Base-by-base conservation (phyloP, 2,888 invertebrate genomes). In the Diabrotica balteata region DNA sequence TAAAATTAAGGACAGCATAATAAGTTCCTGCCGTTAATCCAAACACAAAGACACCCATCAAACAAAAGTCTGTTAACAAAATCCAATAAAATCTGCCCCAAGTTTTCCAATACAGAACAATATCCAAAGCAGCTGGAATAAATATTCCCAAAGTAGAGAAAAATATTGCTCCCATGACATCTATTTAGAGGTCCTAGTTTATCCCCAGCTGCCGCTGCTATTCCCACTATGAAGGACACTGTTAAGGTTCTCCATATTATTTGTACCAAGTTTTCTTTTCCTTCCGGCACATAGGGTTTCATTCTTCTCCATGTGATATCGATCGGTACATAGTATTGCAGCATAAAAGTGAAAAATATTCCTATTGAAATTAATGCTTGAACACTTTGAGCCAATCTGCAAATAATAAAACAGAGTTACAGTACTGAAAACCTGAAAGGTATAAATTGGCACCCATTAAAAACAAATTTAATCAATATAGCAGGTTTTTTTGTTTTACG, bases 311-410 rank as follows among this genome's bases (percentile, higher is more conserved):
- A 96, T 60, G 96, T 90, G 80, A 98, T 95, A 73, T 94, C 93
- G 85, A 95, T 90, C 1, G 98, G 96, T 1, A 98, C 97, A 84
- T 94, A 98, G 83, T 96, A 94, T 85, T 97, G 97, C 0, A 98
- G 88, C 53, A 94, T 94, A 83, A 95, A 98, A 0, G 97, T 94
- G 80, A 98, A 92, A 69, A 97, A 91, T 68, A 98, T 94, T 0
- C 96, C 93, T 0, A 94, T 76, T 0, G 95, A 94, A 87, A 97
- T 96, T 74, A 95, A 86, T 22, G 94, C 83, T 84, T 95, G 93
- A 0, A 95, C 95, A 2, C 89, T 85, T 84, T 95, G 91, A 4
- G 93, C 95, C 9, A 89, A 80, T 69, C 93, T 93, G 79, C 53
- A 69, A 73, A 45, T 7, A 57, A 32, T 17, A 44, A 22, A 43